These are phyloP conservation scores for Stomatorhinus ivindoensis DNA, from an alignment of 2,113 vertebrate genomes.

Conservation along the genomic window DNA sequence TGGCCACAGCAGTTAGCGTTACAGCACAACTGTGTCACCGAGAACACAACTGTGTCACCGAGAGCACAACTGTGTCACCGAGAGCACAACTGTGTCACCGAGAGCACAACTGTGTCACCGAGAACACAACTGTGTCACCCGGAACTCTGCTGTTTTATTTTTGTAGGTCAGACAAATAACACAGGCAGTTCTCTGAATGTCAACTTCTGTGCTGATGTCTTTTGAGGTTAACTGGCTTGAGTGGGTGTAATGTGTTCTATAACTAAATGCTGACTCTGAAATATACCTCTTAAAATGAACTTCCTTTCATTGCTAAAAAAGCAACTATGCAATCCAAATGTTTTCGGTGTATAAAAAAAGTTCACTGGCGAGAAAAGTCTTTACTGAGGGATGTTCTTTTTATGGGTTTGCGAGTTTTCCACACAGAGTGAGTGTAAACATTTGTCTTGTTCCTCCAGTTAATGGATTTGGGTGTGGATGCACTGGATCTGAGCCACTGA, in stretches of 20 bases:
- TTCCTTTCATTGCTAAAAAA: background rate
- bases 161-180: background rate
- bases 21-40: background rate
- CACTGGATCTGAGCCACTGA: conserved; percentile 24
- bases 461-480: conserved; percentile 15
- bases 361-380: conserved; percentile 4
- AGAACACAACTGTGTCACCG: background rate
- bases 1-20: conserved; percentile 19
- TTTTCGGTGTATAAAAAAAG: background rate
- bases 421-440: conserved; percentile 1
- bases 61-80: background rate
- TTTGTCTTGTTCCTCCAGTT: conserved; percentile 13
- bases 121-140: background rate
- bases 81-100: background rate
- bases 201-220: background rate
- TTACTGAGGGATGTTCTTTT: conserved; percentile 28
- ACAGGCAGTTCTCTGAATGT: background rate
- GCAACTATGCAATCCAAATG: background rate
- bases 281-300: background rate
- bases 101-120: background rate
- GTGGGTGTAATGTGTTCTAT: background rate
- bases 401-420: background rate
- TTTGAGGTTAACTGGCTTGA: background rate
- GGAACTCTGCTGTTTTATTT: background rate
- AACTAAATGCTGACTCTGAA: background rate